Base-by-base conservation (phyloP, 2,113 vertebrate genomes). In the Brachionichthys hirsutus region DNA sequence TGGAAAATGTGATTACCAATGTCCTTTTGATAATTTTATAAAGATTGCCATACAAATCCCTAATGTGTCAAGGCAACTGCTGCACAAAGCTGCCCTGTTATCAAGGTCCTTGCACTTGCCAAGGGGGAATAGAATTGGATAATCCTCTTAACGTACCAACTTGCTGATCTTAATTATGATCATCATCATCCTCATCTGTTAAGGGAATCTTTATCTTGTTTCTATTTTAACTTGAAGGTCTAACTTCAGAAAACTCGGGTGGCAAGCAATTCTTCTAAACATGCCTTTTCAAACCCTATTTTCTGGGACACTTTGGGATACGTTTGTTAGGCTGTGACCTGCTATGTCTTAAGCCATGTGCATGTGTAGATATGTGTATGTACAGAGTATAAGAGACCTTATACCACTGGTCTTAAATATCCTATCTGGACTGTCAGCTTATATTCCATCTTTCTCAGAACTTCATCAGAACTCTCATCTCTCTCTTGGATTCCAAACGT, bases 141-240 rank as follows among this genome's bases (percentile, higher is more conserved):
- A 85, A 82, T 80, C 77, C 68, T 80, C 73, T 81, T 76, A 17
- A 81, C 66, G 68, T 19, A 65, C 19, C 52, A 48, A 73, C 61
- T 62, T 52, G 54, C 69, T 73, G 63, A 83, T 87, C 66, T 67
- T 87, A 83, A 82, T 83, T 77, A 80, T 73, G 63, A 85, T 86
- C 57, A 74, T 67, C 60, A 74, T 65, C 54, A 36, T 67, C 54
- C 45, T 53, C 58, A 79, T 82, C 68, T 81, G 46, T 74, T 60
- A 52, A 76, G 44, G 43, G 36, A 75, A 73, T 66, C 24, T 80
- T 78, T 67, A 70, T 73, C 78, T 50, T 63, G 45, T 41, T 76
- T 66, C 40, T 54, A 47, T 44, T 75, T 67, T 20, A 54, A 73
- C 36, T 82, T 73, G 20, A 75, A 81, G 46, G 63, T 72, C 60